These are phyloP conservation scores for Rhizomys pruinosus DNA, from an alignment of 2,113 vertebrate genomes.

Conservation along the genomic window DNA sequence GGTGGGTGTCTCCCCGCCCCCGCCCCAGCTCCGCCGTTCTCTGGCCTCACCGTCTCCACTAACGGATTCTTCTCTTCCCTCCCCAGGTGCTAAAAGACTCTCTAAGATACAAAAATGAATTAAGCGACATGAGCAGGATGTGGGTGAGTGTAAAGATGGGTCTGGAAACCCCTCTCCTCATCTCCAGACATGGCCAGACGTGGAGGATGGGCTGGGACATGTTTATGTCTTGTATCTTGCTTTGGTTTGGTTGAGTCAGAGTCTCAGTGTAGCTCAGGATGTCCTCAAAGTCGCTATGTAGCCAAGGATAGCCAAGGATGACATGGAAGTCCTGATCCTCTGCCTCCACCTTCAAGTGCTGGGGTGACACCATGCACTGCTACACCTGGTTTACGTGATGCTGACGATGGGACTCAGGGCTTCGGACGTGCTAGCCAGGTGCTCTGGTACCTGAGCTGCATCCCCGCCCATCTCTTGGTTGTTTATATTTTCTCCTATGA, in stretches of 20 bases:
- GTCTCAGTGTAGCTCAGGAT: neutral
- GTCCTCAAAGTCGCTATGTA: too few species aligned
- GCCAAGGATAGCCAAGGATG: neutral
- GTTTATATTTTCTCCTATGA: neutral
- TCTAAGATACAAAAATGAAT: slow-evolving; percentile 94
- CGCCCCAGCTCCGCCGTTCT: neutral
- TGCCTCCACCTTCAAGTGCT: neutral
- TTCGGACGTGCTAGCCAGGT: too few species aligned
- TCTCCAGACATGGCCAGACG: neutral
- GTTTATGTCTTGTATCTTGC: neutral
- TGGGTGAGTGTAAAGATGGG: slow-evolving; percentile 90
- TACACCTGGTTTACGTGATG: neutral
- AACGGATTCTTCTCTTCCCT: neutral
- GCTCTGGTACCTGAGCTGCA: too few species aligned
- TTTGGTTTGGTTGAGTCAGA: neutral
- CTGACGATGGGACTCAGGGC: too few species aligned
- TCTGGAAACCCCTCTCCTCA: rapidly evolving
- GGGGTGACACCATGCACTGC: too few species aligned
- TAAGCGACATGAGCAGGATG: slow-evolving; percentile 99
- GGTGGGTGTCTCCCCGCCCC: neutral
- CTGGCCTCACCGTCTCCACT: neutral
- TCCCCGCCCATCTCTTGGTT: neutral
- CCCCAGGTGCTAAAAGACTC: slow-evolving; percentile 98
- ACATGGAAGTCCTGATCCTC: neutral
- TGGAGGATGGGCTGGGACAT: neutral